Conservation (phyloP, 2,113 vertebrate genomes). For the Mirounga angustirostris region DNA sequence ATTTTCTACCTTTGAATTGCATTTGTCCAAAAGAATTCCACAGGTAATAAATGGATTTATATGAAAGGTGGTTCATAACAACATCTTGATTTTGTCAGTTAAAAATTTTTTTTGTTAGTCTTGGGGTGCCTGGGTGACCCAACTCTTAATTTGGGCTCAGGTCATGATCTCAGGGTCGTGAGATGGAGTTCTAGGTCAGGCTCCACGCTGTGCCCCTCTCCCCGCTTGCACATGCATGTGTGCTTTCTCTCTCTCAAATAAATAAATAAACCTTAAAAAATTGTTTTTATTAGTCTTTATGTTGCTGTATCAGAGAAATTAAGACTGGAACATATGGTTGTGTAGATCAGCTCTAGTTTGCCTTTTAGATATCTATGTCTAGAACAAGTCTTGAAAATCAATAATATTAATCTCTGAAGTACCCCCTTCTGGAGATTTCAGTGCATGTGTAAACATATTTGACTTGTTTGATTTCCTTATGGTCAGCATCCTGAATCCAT, state of each 20-base stretch:
- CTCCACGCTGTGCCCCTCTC: not conserved
- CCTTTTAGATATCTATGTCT: conserved; percentile 41
- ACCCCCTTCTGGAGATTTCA: not conserved
- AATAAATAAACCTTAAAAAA: not conserved
- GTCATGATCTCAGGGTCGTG: not conserved
- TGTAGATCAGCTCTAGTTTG: not conserved
- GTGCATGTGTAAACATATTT: not conserved
- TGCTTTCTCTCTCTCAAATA: not conserved
- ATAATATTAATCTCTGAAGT: conserved; percentile 31
- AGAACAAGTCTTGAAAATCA: conserved; percentile 51
- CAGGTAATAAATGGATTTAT: conserved; percentile 13
- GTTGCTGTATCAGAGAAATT: conserved; percentile 22
- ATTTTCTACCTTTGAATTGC: conserved; percentile 11
- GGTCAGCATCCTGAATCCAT: not conserved
- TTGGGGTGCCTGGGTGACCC: not conserved
- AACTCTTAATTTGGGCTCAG: not conserved
- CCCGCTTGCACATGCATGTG: not conserved
- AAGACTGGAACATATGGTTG: not conserved
- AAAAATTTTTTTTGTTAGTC: conserved; percentile 1
- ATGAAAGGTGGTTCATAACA: not conserved
- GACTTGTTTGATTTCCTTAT: conserved; percentile 42
- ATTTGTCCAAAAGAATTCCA: conserved; percentile 36
- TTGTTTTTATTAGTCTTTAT: conserved; percentile 1
- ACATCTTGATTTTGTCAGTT: conserved; percentile 34
- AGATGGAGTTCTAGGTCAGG: not conserved